Conservation (phyloP, 2,113 vertebrate species). For the Hippocampus zosterae region DNA sequence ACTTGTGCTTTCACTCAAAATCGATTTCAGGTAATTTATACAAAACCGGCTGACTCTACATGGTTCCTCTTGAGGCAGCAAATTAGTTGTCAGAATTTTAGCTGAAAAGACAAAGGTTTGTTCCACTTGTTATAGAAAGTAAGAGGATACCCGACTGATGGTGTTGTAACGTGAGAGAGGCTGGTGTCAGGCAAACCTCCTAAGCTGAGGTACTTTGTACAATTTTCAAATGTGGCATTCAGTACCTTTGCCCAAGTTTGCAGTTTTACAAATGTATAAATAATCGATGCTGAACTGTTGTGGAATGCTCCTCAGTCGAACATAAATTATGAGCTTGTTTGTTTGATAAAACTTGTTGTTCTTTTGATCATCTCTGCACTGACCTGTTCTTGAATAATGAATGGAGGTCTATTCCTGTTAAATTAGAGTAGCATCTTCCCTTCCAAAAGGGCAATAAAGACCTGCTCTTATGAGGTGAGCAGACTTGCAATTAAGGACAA, state of each 20-base stretch:
- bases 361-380: constrained; percentile 16
- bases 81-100: too few species aligned
- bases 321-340: constrained; percentile 5
- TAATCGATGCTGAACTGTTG: constrained; percentile 19
- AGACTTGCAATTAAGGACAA: not conserved
- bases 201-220: not conserved
- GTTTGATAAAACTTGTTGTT: constrained; percentile 1
- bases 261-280: constrained; percentile 27
- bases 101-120: too few species aligned
- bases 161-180: not conserved
- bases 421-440: constrained; percentile 7
- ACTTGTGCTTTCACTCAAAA: too few species aligned
- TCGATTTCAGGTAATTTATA: not conserved
- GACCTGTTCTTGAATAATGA: constrained; percentile 29
- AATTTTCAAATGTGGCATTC: not conserved
- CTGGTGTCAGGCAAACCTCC: not conserved
- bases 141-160: not conserved
- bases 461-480: not conserved
- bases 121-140: too few species aligned
- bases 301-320: constrained; percentile 12
- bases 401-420: constrained; percentile 19
- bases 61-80: too few species aligned
- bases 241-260: constrained; percentile 10
- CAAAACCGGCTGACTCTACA: not conserved
- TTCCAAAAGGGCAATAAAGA: not conserved